Percentiles rank a stretch among this genome's conserved stretches.
Evolutionary conservation across 2,113 vertebrate species (phyloP).

Genomic region (Erinaceus europaeus): DNA sequence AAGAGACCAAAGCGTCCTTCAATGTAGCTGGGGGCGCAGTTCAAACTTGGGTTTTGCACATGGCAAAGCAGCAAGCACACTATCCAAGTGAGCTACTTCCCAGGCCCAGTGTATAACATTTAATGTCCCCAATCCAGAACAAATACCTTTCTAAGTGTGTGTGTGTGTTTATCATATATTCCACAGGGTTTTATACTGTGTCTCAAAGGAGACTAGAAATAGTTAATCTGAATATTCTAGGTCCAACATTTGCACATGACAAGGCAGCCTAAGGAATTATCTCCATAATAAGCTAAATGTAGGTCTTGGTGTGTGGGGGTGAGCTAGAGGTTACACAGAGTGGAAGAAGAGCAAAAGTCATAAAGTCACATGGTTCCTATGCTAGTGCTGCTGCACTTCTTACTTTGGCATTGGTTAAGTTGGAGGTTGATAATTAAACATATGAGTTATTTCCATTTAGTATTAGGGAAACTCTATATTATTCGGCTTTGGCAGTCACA

Average conservation of each 20-base stretch:
- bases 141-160: not conserved
- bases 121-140: not conserved
- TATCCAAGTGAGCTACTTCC: no score
- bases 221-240: not conserved
- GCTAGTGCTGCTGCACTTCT: not conserved
- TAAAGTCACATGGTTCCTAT: accelerated
- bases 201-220: not conserved
- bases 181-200: not conserved
- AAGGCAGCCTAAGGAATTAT: not conserved
- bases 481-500: constrained; percentile 46
- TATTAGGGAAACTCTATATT: constrained; percentile 31
- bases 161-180: not conserved
- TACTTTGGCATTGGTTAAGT: not conserved
- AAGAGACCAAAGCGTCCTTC: no score
- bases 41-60: no score
- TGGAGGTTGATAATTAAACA: constrained; percentile 56
- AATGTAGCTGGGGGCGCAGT: no score
- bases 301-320: not conserved
- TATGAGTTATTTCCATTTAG: constrained; percentile 34
- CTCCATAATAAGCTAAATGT: not conserved
- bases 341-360: accelerated
- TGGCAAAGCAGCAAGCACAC: no score
- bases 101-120: not conserved
- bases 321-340: no score
- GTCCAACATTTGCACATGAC: not conserved